Evolutionary conservation across 2,888 invertebrate species (phyloP).

Genomic region (Perizoma affinitatum): DNA sequence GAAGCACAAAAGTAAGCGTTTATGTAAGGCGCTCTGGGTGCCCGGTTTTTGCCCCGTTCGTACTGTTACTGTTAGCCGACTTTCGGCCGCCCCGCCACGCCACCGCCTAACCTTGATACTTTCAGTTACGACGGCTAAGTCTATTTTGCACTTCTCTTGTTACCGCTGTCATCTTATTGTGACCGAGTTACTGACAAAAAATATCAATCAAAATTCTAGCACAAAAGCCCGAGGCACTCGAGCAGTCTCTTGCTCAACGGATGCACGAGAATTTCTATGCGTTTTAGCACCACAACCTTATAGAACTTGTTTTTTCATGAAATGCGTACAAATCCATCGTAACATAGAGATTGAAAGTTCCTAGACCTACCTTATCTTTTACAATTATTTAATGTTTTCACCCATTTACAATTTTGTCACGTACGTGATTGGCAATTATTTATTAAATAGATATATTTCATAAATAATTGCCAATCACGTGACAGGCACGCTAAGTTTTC

Average conservation of each 20-base stretch:
- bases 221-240: conserved; percentile 78
- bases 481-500: no score
- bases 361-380: no score
- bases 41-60: conserved; percentile 68
- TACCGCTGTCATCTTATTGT: conserved; percentile 82
- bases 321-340: conserved; percentile 19
- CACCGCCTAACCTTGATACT: conserved; percentile 79
- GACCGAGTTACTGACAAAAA: conserved; percentile 81
- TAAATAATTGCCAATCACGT: no score
- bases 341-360: background rate
- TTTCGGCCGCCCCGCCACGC: conserved; percentile 72
- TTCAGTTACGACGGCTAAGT: conserved; percentile 76
- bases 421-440: no score
- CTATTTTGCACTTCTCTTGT: conserved; percentile 82
- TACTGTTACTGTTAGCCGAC: conserved; percentile 81
- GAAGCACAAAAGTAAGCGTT: conserved; percentile 68
- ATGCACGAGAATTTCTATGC: conserved; percentile 30
- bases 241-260: conserved; percentile 67
- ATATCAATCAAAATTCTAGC: conserved; percentile 84
- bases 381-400: no score
- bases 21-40: conserved; percentile 61
- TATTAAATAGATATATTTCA: no score
- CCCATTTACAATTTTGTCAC: no score
- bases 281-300: conserved; percentile 32
- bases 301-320: conserved; percentile 22